Evolutionary conservation across 2,797 vertebrate species (phyloP), one percentile per base, ranked within the genome.

Genomic region (Mus minutoides): DNA sequence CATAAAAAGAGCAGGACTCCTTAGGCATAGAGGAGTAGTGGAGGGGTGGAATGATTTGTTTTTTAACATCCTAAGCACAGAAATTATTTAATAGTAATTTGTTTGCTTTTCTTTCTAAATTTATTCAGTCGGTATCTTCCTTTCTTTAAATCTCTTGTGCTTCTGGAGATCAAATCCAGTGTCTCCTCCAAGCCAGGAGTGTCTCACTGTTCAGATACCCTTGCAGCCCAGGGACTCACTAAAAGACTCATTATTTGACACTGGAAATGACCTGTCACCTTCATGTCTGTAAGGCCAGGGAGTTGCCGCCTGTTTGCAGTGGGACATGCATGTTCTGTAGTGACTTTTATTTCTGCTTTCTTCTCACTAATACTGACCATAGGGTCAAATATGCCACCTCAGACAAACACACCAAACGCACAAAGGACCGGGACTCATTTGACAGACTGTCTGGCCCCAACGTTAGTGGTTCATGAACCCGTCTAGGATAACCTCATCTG

Each of bases 301-400:
- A 46, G 79, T 58, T 31, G n/a, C 60, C 24, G 75, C 54, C 71
- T 75, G 31, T 84, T 92, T 94, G 92, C 96, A 97, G 96, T 96
- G 80, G 96, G 13, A 52, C 71, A 60, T 60, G 2, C 10, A 1
- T 11, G n/a, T 58, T 54, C 58, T 83, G 75, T 67, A 12, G 14
- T 80, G 54, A 79, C 83, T 58, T 78, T 96, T 73, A 89, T 73
- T 89, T 97, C 94, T 90, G 34, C 77, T 80, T 95, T 86, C 64
- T 86, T 90, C 62, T 87, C 93, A 94, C 54, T 94, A 87, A 88
- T 31, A 14, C 34, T 29, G 92, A n/a, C 31, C 77, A 83, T 83
- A 85, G 88, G 40, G 52, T 89, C 87, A 95, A 94, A 64, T 54
- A 26, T 85, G 88, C 97, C 97, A 56, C 52, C 60, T 97, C 19